Base-by-base conservation (phyloP, 2,113 vertebrate genomes). In the Plectropomus leopardus region DNA sequence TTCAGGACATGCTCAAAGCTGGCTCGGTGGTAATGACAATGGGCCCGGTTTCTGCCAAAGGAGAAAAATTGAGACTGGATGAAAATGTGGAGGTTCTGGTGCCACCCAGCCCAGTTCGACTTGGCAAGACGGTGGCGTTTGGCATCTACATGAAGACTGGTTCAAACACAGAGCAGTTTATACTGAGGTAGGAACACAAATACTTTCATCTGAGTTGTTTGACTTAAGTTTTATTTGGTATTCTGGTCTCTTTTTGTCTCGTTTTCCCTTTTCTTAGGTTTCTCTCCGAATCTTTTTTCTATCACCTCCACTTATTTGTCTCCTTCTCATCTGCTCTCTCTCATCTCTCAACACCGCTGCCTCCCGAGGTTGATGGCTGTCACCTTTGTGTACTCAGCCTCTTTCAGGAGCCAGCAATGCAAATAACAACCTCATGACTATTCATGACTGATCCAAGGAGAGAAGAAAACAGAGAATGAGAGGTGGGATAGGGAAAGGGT, bases 121-220 rank as follows among this genome's bases (percentile, higher is more conserved):
- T 97, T 50, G 98, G 97, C 11, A 97, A 96, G 23, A 92, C 93
- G 0, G 96, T 97, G 80, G 95, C 95, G 50, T 98, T 99, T 69
- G 91, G 95, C 4, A 73, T 99, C 45, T 96, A 95, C 70, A 95
- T 99, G 93, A 93, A 92, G 74, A 93, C 96, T 0, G 86, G 93
- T 61, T 96, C 97, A 0, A 79, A 86, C 32, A 93, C 85, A 47
- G 96, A 98, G 45, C 96, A 96, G 88, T 98, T 99, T 87, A 96
- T 95, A 0, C 83, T 99, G 36, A 96, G 97, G 98, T 94, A 42
- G 19, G 91, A 83, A 9, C 14, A 42, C 48, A 83, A 48, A 55
- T 21, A 28, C 34, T 72, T 28, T 63, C 23, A 58, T 7, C 9
- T 10, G 9, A 53, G 5, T 24, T 5, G 4, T 51, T 59, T 50